Evolutionary conservation across 2,797 vertebrate species (phyloP), one percentile per base, ranked within the genome.

Genomic region (Pipistrellus pygmaeus): DNA sequence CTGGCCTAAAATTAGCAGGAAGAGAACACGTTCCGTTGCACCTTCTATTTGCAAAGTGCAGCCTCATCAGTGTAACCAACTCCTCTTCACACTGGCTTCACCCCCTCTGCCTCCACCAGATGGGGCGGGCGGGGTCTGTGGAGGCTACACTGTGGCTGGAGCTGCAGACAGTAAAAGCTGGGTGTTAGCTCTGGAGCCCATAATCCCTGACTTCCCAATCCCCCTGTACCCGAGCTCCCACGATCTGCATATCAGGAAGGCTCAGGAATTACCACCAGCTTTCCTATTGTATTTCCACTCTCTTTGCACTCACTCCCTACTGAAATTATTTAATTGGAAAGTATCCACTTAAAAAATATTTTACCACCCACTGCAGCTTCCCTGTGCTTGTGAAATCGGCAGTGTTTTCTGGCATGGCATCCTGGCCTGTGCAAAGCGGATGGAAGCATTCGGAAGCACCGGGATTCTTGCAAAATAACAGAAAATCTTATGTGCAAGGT

Each of bases 11-110:
- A 95, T 97, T 95, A 97, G 91, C 6, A 0, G n/a, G 69, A 32
- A 46, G 66, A 66, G 81, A 95, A 96, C 93, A 93, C 80, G 64
- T 78, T 90, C 91, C 53, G 81, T 91, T 80, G 83, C 94, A 96
- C 94, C 93, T 96, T 93, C 86, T 94, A 85, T 96, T 94, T 96
- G 87, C 69, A 78, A 95, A 95, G 73, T 91, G 66, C 89, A 90
- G 87, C 75, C 88, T 97, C 96, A 85, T 92, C 85, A 84, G 91
- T 95, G 93, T 95, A 92, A 94, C 69, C 86, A 41, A 41, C 64
- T 57, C 55, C 75, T 91, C 85, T 64, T 95, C 88, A 80, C 90
- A 92, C 13, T 25, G 71, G 38, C 55, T 51, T 68, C 77, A 83
- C 30, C 77, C 68, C 35, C 88, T 85, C 87, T 84, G 60, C 51